Base-by-base conservation (phyloP, 1,140 invertebrate genomes). In the Bombus sibiricus region DNA sequence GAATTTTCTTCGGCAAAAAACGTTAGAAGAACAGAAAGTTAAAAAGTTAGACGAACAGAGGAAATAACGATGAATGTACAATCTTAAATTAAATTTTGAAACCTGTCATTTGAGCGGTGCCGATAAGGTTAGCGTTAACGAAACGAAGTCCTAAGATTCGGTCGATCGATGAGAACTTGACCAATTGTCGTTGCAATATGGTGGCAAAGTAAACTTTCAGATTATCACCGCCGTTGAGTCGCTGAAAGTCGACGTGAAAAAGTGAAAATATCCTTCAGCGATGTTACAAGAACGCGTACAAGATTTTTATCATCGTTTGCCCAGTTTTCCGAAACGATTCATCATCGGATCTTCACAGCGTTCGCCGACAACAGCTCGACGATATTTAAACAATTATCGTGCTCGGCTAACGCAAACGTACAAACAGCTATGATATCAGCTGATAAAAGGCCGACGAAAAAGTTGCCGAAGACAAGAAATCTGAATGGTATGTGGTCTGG, bases 91-190 rank as follows among this genome's bases (percentile, higher is more conserved):
- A n/a, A n/a, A n/a, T n/a, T n/a, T n/a, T n/a, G n/a, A n/a, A n/a
- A n/a, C n/a, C 13, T 13, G 43, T 15, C 13, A 0, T 43, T 43
- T 0, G 43, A 43, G 0, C 43, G 3, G 13, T 3, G 0, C 13
- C 13, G 43, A 47, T 5, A 0, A 47, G 13, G 0, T 47, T 4
- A 0, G 43, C 43, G 43, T 47, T 15, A 25, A 76, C 15, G 41
- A 53, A 76, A 73, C 34, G 6, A 47, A 43, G 32, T 62, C 15
- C 22, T 37, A 39, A n/a, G 37, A 59, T 62, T 59, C 75, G 57
- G 37, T 32, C 12, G 32, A 59, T 53, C 6, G 22, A 28, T 5
- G 73, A 34, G 32, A 32, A 39, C 5, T 6, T 25, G 37, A 34
- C 62, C 62, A 37, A 68, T 79, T 79, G 68, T 68, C 62, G 62